A percentile compares a stretch with the other conserved stretches of the same genome.
These are phyloP conservation scores for Helicolenus hilgendorfi DNA, from an alignment of 2,797 vertebrate species.

Conservation along the genomic window DNA sequence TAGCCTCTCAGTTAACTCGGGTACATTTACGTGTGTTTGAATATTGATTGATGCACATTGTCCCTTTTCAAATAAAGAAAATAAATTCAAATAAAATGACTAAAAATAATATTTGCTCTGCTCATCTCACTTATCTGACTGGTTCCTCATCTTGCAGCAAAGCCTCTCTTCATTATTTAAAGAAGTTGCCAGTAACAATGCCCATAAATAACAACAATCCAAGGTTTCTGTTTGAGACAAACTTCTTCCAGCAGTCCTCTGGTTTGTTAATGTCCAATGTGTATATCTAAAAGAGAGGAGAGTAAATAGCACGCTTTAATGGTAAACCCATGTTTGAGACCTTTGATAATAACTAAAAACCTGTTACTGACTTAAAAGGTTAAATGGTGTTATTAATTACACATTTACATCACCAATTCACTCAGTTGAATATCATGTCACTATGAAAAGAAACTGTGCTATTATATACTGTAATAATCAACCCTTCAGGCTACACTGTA, in stretches of 20 bases:
- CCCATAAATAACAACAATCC: conserved; percentile 94
- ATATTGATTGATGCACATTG: neutral
- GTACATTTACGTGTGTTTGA: no score
- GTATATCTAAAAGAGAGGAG: conserved; percentile 91
- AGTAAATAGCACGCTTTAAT: neutral
- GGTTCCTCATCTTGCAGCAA: conserved; percentile 54
- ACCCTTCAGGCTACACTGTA: neutral
- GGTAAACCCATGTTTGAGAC: neutral
- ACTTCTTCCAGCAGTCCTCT: conserved; percentile 97
- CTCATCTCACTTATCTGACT: conserved; percentile 10
- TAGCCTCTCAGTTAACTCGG: no score
- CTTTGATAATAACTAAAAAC: neutral
- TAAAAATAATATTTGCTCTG: neutral
- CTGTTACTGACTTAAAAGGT: neutral
- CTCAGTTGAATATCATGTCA: neutral
- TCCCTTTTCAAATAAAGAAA: neutral
- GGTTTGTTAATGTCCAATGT: conserved; percentile 94
- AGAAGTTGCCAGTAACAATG: conserved; percentile 94
- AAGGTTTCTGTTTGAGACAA: conserved; percentile 94
- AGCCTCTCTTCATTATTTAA: conserved; percentile 89
- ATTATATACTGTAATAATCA: neutral
- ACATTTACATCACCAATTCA: neutral
- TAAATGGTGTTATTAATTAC: neutral
- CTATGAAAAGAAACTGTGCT: neutral
- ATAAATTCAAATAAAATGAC: neutral